Evolutionary conservation across 2,797 vertebrate species (phyloP).

Genomic region (Lepilemur ruficaudatus): DNA sequence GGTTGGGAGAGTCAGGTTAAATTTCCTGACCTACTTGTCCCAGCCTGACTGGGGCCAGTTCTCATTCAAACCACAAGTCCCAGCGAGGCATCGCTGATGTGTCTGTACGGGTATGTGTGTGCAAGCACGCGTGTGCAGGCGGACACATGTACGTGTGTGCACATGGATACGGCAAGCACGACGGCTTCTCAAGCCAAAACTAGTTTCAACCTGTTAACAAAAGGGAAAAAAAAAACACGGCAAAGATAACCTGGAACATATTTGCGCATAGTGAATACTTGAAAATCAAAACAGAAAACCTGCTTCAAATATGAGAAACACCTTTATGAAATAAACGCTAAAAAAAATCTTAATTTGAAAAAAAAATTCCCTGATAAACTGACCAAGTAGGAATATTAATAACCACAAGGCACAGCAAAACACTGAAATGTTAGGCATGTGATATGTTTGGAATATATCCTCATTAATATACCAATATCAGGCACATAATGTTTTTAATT

Average conservation of each 20-base stretch:
- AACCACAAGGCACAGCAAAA: not conserved
- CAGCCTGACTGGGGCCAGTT: constrained; percentile 76
- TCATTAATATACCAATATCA: not conserved
- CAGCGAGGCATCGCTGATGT: not conserved
- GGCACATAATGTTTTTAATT: constrained; percentile 24
- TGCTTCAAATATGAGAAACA: constrained; percentile 48
- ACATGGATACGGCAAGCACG: not conserved
- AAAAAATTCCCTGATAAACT: not conserved
- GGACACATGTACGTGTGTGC: not conserved
- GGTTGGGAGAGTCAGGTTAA: constrained; percentile 83
- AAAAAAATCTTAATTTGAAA: not conserved
- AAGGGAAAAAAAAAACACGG: not conserved
- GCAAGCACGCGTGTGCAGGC: accelerated
- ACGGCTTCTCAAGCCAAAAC: constrained; percentile 28
- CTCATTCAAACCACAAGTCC: constrained; percentile 55
- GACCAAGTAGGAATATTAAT: constrained; percentile 10
- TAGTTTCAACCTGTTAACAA: constrained; percentile 34
- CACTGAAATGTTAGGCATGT: not conserved
- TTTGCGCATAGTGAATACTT: constrained; percentile 20
- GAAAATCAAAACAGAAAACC: constrained; percentile 20
- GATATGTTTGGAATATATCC: not conserved
- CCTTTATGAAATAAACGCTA: not conserved
- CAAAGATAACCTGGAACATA: not conserved
- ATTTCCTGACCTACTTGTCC: constrained; percentile 84
- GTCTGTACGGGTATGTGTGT: not conserved